A percentile compares a stretch with the other conserved stretches of the same genome.
phyloP scores from a whole-genome alignment of 2,888 invertebrate species.

The Sclerodermus sp. region DNA sequence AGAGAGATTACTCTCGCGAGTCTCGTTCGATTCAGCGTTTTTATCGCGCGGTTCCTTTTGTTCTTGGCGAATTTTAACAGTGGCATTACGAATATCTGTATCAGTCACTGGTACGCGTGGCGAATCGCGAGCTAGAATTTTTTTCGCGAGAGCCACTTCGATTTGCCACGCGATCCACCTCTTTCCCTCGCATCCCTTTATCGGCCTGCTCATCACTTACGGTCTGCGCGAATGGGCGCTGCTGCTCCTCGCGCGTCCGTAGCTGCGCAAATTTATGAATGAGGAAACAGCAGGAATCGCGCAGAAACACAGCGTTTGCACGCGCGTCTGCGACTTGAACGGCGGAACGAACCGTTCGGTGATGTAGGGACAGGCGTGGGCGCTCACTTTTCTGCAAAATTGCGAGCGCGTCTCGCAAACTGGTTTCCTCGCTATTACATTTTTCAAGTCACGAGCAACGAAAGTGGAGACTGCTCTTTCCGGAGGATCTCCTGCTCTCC shows the following conservation, averaged over 20 bases:
- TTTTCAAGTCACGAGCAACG: neutral
- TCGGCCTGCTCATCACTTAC: conserved; percentile 10
- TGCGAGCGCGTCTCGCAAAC: conserved; percentile 27
- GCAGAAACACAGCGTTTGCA: conserved; percentile 31
- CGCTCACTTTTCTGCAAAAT: conserved; percentile 30
- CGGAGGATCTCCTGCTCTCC: too few species aligned
- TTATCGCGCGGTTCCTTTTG: too few species aligned
- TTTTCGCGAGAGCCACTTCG: neutral
- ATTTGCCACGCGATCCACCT: neutral
- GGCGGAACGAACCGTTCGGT: conserved; percentile 40
- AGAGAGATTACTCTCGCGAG: too few species aligned
- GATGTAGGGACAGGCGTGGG: conserved; percentile 48
- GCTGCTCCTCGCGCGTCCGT: conserved; percentile 6
- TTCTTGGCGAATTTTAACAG: too few species aligned
- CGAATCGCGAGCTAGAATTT: neutral
- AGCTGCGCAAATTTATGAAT: conserved; percentile 44
- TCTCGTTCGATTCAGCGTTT: too few species aligned
- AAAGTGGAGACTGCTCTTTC: neutral
- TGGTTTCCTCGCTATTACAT: conserved; percentile 21
- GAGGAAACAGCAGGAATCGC: conserved; percentile 41
- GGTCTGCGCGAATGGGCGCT: conserved; percentile 26
- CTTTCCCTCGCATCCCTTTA: conserved; percentile 1
- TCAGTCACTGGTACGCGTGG: neutral
- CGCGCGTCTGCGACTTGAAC: too few species aligned
- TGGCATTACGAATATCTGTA: too few species aligned